Conservation (phyloP, 2,113 vertebrate genomes). For the Serinus canaria region DNA sequence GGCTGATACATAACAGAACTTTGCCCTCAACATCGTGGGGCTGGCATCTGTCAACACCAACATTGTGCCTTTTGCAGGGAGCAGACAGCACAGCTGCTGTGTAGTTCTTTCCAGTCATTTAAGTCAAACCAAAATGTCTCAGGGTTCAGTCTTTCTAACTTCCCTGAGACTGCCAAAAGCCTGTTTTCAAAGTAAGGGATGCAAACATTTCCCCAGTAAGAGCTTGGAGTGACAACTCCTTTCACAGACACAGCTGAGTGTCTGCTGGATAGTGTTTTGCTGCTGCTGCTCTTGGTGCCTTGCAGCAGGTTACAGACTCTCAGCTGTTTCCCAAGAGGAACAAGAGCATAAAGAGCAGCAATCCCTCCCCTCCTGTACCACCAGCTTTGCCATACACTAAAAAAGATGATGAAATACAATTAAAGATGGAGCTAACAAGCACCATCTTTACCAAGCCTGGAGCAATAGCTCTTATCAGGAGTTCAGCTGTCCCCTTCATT, state of each 20-base stretch:
- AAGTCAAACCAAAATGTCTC: background rate
- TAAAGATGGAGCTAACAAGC: background rate
- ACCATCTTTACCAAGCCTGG: background rate
- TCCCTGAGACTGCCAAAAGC: background rate
- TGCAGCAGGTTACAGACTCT: background rate
- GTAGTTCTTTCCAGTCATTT: background rate
- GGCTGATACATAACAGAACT: background rate
- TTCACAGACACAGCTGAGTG: background rate
- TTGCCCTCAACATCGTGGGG: background rate
- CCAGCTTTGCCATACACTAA: background rate
- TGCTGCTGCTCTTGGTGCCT: background rate
- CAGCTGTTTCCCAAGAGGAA: background rate
- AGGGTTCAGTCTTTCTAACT: background rate
- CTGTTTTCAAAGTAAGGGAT: background rate
- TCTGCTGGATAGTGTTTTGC: background rate
- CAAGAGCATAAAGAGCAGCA: background rate
- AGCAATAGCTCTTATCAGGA: background rate
- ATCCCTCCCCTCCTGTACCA: background rate
- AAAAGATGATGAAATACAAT: background rate
- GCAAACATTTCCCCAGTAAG: background rate
- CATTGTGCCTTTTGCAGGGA: background rate
- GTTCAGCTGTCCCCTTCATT: background rate
- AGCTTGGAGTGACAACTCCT: rapidly evolving
- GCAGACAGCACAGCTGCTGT: background rate
- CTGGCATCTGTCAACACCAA: background rate